Conservation (phyloP, 1,140 invertebrate species). For the Eupristina koningsbergeri region DNA sequence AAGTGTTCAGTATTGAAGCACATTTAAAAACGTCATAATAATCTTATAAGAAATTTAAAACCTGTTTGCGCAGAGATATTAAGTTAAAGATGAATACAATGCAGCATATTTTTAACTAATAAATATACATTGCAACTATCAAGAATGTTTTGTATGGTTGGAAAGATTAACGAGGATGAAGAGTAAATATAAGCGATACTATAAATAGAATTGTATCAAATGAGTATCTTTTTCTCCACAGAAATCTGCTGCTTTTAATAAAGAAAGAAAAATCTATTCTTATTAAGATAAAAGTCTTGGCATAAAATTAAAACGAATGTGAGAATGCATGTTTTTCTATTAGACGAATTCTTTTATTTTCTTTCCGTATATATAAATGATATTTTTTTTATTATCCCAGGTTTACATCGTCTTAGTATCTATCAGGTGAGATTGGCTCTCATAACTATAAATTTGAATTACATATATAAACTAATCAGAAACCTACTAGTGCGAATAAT, state of each 20-base stretch:
- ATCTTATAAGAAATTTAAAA: background rate
- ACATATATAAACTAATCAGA: background rate
- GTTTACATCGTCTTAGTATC: background rate
- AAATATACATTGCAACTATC: background rate
- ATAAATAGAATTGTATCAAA: too few relatives aligned
- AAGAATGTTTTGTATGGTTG: too few relatives aligned
- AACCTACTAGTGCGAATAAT: constrained; percentile 23
- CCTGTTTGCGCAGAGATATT: background rate
- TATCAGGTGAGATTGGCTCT: background rate
- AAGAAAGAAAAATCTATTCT: too few relatives aligned
- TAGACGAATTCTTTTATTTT: constrained; percentile 50
- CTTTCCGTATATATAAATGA: background rate
- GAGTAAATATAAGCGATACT: too few relatives aligned
- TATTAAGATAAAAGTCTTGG: too few relatives aligned
- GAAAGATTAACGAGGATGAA: too few relatives aligned
- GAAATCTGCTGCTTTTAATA: too few relatives aligned
- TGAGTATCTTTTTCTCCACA: too few relatives aligned
- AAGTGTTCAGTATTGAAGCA: background rate
- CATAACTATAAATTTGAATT: constrained; percentile 7
- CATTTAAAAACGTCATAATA: background rate
- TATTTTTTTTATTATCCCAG: background rate
- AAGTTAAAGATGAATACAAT: background rate
- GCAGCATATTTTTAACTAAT: background rate
- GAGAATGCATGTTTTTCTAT: constrained; percentile 48
- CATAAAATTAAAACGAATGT: background rate